Conservation (phyloP, 1,140 invertebrate species). For the Pseudomyrmex pallidus region DNA sequence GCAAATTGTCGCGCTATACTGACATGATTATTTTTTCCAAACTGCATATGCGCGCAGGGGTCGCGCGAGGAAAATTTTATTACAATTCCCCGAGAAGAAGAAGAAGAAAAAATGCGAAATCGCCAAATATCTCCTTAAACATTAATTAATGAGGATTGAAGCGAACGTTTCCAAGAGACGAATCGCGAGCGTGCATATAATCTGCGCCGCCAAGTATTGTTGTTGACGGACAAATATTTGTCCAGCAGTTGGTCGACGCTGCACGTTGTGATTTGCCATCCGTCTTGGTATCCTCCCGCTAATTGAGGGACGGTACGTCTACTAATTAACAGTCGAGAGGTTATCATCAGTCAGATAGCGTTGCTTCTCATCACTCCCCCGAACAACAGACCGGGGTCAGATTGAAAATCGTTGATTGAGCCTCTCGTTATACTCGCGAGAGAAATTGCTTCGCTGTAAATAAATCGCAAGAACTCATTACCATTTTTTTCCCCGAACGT, state of each 20-base stretch:
- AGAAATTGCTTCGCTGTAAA: too few relatives aligned
- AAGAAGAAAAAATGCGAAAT: too few relatives aligned
- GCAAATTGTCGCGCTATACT: slow-evolving; percentile 30
- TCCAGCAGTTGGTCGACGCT: slow-evolving; percentile 50
- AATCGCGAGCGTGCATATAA: neutral
- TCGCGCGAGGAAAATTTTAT: neutral
- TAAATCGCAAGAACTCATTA: too few relatives aligned
- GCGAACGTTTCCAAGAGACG: neutral
- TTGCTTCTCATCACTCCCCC: slow-evolving; percentile 18
- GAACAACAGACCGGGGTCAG: neutral
- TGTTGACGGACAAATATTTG: slow-evolving; percentile 72
- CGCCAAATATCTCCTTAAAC: neutral
- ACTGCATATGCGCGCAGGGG: neutral
- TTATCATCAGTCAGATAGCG: slow-evolving; percentile 29
- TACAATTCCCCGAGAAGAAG: neutral
- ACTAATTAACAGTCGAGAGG: slow-evolving; percentile 74
- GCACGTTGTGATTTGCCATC: slow-evolving; percentile 66
- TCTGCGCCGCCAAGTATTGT: slow-evolving; percentile 42
- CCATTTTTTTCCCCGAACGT: too few relatives aligned
- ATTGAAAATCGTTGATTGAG: neutral
- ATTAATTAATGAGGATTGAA: neutral
- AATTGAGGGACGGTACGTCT: slow-evolving; percentile 71
- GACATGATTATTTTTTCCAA: slow-evolving; percentile 51
- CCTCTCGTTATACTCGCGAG: too few relatives aligned
- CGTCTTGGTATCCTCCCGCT: slow-evolving; percentile 44